These are phyloP conservation scores for Stichopus horrens DNA, from an alignment of 53 echinoderm and acorn worm genomes.

Conservation along the genomic window DNA sequence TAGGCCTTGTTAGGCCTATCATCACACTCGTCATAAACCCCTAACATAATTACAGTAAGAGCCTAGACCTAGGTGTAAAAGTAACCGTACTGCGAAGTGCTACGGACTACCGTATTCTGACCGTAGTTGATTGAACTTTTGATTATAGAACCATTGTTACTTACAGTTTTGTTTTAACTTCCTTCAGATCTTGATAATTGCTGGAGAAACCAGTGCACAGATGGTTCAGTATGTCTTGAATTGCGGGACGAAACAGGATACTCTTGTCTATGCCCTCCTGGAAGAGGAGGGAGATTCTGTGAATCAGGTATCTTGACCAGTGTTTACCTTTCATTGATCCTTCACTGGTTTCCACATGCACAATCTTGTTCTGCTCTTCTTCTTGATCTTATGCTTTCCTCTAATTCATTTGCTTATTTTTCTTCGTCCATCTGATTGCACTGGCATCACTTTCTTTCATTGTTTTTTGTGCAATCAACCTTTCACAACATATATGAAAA, in stretches of 20 bases:
- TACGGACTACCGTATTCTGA: neutral
- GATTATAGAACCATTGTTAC: neutral
- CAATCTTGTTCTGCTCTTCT: too few species aligned
- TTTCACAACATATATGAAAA: too few species aligned
- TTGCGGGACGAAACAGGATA: conserved; percentile 50
- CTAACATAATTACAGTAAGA: too few species aligned
- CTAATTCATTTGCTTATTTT: too few species aligned
- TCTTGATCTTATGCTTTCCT: too few species aligned
- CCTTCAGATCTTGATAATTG: conserved; percentile 73
- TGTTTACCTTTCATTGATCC: neutral
- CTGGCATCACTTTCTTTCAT: too few species aligned
- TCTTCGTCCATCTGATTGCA: too few species aligned
- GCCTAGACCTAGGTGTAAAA: neutral
- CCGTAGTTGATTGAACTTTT: neutral
- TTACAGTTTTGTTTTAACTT: conserved; percentile 27
- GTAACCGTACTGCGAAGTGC: neutral
- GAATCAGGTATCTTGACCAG: conserved; percentile 49
- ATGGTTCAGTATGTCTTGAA: conserved; percentile 60
- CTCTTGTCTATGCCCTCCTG: conserved; percentile 57
- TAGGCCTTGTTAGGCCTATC: too few species aligned
- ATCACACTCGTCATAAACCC: too few species aligned
- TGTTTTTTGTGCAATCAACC: too few species aligned
- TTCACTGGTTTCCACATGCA: too few species aligned
- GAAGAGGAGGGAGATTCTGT: conserved; percentile 68
- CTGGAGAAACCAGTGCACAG: conserved; percentile 60